These are phyloP conservation scores for Syngnathoides biaculeatus DNA, from an alignment of 2,113 vertebrate genomes.

Conservation along the genomic window DNA sequence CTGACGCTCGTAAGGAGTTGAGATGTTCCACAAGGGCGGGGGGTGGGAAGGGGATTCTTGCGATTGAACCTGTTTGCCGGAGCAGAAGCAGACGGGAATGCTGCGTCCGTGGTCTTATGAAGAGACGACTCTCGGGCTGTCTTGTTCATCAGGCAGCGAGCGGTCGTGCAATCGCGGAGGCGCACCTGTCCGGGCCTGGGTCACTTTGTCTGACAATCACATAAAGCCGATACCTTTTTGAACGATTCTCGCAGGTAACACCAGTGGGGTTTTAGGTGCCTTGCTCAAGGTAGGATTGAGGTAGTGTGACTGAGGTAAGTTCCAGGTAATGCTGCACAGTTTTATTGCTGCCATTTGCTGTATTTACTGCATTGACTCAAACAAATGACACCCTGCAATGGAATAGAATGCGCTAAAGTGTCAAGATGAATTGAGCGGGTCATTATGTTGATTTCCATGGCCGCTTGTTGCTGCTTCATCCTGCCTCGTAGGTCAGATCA, in stretches of 20 bases:
- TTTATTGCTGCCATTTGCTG: neutral
- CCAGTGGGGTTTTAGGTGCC: too few relatives aligned
- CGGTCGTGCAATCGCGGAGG: constrained; percentile 26
- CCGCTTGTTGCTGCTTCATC: constrained; percentile 40
- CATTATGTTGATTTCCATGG: constrained; percentile 60
- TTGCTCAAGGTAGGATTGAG: too few relatives aligned
- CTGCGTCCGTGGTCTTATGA: constrained; percentile 47
- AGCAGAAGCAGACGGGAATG: constrained; percentile 66
- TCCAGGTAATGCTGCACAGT: too few relatives aligned
- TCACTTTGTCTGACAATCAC: neutral
- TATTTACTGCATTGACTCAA: neutral
- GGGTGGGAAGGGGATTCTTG: constrained; percentile 11
- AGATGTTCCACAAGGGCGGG: constrained; percentile 29
- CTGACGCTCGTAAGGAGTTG: constrained; percentile 46
- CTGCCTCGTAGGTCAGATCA: neutral
- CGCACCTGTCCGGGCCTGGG: constrained; percentile 24
- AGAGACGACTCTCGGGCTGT: constrained; percentile 38
- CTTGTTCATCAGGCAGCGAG: constrained; percentile 43
- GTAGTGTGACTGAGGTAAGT: too few relatives aligned
- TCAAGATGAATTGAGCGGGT: constrained; percentile 20
- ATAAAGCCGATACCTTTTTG: too few relatives aligned
- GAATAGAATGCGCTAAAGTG: constrained; percentile 29
- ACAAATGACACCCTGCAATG: neutral
- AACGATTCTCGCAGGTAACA: too few relatives aligned
- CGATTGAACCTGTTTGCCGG: constrained; percentile 66